Evolutionary conservation across 2,113 vertebrate genomes (phyloP), one percentile per base, ranked within the genome.

Genomic region (Oryzias javanicus): DNA sequence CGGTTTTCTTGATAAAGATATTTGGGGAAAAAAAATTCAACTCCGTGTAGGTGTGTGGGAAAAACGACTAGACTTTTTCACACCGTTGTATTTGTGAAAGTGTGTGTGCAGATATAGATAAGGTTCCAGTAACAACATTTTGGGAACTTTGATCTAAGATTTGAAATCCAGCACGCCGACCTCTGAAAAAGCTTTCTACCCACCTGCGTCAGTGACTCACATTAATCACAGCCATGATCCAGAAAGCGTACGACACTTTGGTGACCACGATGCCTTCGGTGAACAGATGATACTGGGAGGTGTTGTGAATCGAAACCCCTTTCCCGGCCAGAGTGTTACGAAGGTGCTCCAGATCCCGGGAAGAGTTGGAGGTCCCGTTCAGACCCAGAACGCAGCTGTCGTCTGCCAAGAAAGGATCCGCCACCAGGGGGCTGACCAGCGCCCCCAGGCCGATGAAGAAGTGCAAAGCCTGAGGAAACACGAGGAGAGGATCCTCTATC

Each of bases 161-260:
- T 35, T 35, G 8, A 35, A 10, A 35, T 12, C 8, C 35, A 35
- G 35, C 8, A 35, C 35, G 3, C 10, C 10, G 10, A 12, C 35
- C 35, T 12, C 35, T 35, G 35, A 35, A 35, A 35, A 8, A 3
- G 29, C 8, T 10, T 35, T 35, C 29, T 35, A 8, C 29, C 17
- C 15, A n/a, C 19, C 45, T 7, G 45, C 7, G 6, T 10, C 14
- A 17, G 14, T 24, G 15, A 24, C 15, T 97, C 64, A 99, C 97
- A 0, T 98, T 99, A 88, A 97, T 96, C 44, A 96, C 77, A 47
- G 96, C 95, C 94, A 99, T 99, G 89, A 98, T 98, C 97, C 96
- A 99, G 91, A 99, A 99, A 61, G 97, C 97, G 0, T 95, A 98
- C 20, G 94, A 94, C 42, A 98, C 93, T 0, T 79, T 90, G 0